A percentile compares a stretch with the other conserved stretches of the same genome.
Evolutionary conservation across 2,113 vertebrate species (phyloP).

Genomic region (Ursus arctos): DNA sequence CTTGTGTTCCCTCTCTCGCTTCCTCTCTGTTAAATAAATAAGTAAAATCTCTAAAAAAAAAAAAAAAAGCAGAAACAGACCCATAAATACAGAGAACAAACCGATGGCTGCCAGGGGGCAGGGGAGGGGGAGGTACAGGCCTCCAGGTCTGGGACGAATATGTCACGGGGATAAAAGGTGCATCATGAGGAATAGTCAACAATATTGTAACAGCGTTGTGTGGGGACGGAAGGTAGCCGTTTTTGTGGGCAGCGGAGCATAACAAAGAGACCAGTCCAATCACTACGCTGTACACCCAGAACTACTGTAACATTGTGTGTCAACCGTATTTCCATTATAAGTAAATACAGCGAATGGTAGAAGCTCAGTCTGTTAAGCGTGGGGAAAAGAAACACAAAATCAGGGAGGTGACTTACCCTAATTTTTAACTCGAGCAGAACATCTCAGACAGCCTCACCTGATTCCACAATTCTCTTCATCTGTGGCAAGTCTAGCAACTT

Average conservation of each 20-base stretch:
- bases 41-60: no score
- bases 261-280: background rate
- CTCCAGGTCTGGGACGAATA: background rate
- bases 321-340: background rate
- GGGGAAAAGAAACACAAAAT: background rate
- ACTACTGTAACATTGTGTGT: background rate
- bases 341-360: background rate
- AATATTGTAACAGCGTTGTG: background rate
- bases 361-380: background rate
- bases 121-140: background rate
- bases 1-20: no score
- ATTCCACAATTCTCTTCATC: background rate
- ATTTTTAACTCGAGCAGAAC: background rate
- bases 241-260: background rate
- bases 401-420: no score
- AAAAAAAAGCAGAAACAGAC: background rate
- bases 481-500: background rate
- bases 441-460: background rate
- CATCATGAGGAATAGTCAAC: background rate
- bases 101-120: background rate
- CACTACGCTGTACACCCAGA: background rate
- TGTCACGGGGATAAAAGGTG: background rate
- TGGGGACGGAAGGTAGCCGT: background rate
- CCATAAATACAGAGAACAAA: background rate
- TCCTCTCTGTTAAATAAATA: no score